Conservation (phyloP, 2,888 invertebrate genomes). For the Cephus runcator region DNA sequence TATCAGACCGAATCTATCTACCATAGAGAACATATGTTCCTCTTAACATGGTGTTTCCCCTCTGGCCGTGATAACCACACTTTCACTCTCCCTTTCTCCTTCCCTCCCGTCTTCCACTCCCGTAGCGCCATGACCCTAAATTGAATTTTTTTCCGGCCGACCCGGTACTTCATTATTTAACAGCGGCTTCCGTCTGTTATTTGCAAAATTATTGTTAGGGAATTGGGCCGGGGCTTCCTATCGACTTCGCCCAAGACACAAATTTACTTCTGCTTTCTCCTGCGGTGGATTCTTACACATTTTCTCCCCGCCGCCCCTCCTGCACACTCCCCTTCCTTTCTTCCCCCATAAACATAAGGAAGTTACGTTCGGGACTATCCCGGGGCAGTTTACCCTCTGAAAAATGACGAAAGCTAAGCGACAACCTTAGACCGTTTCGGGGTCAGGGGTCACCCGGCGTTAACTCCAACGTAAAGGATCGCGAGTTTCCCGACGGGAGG, state of each 20-base stretch:
- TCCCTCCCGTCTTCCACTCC: constrained; percentile 20
- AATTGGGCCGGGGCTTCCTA: constrained; percentile 42
- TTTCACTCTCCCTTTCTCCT: constrained; percentile 16
- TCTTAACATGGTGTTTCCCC: constrained; percentile 7
- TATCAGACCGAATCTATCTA: constrained; percentile 8
- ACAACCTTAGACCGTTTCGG: background rate
- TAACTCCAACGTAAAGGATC: background rate
- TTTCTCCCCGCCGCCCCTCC: constrained; percentile 9
- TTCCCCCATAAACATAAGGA: constrained; percentile 43
- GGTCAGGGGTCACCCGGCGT: background rate
- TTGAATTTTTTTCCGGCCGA: constrained; percentile 55
- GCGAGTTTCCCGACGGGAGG: background rate
- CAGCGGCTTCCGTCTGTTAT: constrained; percentile 51
- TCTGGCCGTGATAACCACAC: constrained; percentile 8
- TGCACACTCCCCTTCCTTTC: constrained; percentile 33
- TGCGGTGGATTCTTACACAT: constrained; percentile 22
- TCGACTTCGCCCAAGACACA: constrained; percentile 17
- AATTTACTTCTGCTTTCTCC: constrained; percentile 20
- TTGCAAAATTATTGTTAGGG: constrained; percentile 59
- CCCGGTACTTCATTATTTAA: constrained; percentile 57
- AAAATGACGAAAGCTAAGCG: background rate
- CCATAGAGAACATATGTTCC: constrained; percentile 19
- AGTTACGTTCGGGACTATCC: constrained; percentile 35
- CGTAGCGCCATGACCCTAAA: constrained; percentile 42
- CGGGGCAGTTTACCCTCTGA: constrained; percentile 3